Percentiles rank a stretch among this genome's conserved stretches.
Conservation (phyloP, 92 coral and sea anemone species). For the Phenganax subtilis region DNA sequence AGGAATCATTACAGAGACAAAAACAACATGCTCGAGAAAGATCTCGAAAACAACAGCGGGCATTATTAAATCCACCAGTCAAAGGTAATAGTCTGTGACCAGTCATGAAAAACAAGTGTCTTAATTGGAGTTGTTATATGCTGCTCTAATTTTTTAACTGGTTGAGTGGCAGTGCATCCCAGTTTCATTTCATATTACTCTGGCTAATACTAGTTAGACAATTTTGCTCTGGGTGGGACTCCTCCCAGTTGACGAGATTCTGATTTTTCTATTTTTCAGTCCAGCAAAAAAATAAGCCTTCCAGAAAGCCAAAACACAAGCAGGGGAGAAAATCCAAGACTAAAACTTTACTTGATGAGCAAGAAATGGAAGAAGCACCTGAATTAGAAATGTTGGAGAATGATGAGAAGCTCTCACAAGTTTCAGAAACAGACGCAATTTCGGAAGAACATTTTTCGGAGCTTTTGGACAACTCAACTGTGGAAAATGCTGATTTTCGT, state of each 20-base stretch:
- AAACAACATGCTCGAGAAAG: constrained; percentile 2
- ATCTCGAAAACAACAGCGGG: not conserved
- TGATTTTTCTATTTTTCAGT: not conserved
- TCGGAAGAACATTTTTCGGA: constrained; percentile 37
- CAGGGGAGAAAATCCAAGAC: not conserved
- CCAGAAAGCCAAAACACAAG: not conserved
- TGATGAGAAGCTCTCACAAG: constrained; percentile 5
- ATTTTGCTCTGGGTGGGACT: too few species aligned
- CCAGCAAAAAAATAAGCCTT: not conserved
- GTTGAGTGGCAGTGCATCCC: not conserved
- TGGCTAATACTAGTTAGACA: too few species aligned
- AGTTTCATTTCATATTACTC: not conserved
- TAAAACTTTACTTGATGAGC: not conserved
- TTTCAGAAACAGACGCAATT: not conserved
- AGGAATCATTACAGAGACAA: not conserved
- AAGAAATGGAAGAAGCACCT: not conserved
- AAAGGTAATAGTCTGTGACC: too few species aligned
- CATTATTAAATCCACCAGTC: too few species aligned
- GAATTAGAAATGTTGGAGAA: not conserved
- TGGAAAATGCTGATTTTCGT: constrained; percentile 58
- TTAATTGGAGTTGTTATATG: not conserved
- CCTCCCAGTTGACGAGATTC: too few species aligned
- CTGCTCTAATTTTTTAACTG: not conserved
- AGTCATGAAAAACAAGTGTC: too few species aligned
- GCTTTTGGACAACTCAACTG: constrained; percentile 18